Conservation (phyloP, 2,797 vertebrate genomes). For the Sebastes miniatus region DNA sequence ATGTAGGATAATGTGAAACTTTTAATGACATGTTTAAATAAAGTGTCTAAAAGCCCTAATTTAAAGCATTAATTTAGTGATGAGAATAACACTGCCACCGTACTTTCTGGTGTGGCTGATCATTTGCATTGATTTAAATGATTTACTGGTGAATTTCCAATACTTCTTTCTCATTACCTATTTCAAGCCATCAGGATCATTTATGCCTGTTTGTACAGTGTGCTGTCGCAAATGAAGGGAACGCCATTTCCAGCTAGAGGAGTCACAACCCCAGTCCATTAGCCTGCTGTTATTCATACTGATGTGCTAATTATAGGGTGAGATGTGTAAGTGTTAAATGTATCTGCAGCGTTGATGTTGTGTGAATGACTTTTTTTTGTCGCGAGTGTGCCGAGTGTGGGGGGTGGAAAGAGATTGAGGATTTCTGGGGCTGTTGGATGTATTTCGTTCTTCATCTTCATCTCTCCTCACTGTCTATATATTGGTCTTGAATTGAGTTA, state of each 20-base stretch:
- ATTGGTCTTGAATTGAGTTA: background rate
- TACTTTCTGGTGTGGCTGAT: background rate
- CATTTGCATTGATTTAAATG: background rate
- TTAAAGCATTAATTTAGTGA: background rate
- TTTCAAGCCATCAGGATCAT: background rate
- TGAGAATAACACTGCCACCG: background rate
- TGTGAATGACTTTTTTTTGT: background rate
- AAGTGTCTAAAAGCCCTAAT: background rate
- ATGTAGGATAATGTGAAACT: background rate
- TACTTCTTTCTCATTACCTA: background rate
- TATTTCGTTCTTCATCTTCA: background rate
- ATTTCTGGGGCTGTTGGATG: background rate
- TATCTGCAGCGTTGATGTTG: background rate
- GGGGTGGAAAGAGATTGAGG: background rate
- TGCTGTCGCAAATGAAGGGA: background rate
- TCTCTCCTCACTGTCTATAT: background rate
- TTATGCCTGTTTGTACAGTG: background rate
- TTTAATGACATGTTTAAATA: background rate
- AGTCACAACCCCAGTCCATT: slow-evolving; percentile 38
- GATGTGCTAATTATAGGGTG: slow-evolving; percentile 12
- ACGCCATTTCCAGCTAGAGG: background rate
- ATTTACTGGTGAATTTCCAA: background rate
- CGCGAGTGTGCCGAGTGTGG: background rate
- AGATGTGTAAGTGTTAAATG: background rate
- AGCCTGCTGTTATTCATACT: slow-evolving; percentile 6